Base-by-base conservation (phyloP, 2,888 invertebrate species). In the Hirtodrosophila histrioides region DNA sequence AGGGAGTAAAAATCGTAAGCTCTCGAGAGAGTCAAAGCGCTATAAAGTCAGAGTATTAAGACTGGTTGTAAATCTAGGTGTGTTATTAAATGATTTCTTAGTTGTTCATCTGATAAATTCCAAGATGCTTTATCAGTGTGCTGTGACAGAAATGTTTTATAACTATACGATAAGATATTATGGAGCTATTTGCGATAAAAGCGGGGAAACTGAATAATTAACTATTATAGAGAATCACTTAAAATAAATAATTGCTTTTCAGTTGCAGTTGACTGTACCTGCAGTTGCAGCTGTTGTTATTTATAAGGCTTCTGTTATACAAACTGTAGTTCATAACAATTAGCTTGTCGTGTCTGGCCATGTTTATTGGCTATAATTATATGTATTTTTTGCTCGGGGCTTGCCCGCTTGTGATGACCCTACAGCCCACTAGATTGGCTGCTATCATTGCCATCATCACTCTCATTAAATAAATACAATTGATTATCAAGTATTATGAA, bases 351-450 rank as follows among this genome's bases (percentile, higher is more conserved):
- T 36, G 11, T 17, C 17, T 45, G 44, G 33, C 11, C 46, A 10
- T 54, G 51, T 67, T 60, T 67, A 57, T 53, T 48, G 43, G 8
- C 46, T 43, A n/a, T 50, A 46, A 71, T 67, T 67, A 67, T 27
- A 33, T 33, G 40, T 43, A 33, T 17, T 56, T 39, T 58, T 49
- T 41, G 7, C 9, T n/a, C 9, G 36, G 75, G 53, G 24, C 44
- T 54, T 50, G 1, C 55, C 41, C 44, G n/a, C 10, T 44, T 50
- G 31, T 9, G 17, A 11, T 53, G 11, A 54, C 27, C 46, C 9
- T 17, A 17, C 41, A 48, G 35, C 5, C 8, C 10, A 29, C 23
- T 27, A 0, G 11, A 11, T 12, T 37, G 12, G 36, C 12, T 23
- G 2, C 23, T 27, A 45, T 11, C 35, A 44, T 31, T 40, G 17